A percentile compares a stretch with the other conserved stretches of the same genome.
phyloP scores from a whole-genome alignment of 2,888 invertebrate species.

The Ectropis crepuscularia region DNA sequence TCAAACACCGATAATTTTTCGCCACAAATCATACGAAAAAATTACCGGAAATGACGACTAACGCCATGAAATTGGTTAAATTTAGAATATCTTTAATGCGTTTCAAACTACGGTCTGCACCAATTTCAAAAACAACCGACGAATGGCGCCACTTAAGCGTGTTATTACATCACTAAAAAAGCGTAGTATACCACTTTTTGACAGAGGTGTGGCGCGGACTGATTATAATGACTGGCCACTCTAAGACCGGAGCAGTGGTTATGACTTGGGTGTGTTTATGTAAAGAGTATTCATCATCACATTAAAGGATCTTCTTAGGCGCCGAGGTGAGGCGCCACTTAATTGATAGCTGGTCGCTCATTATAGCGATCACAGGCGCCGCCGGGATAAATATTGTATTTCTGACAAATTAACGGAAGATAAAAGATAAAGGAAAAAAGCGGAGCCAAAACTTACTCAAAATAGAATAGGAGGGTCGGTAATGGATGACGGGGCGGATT shows the following conservation, averaged over 20 bases:
- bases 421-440: slow-evolving; percentile 58
- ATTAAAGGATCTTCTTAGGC: slow-evolving; percentile 52
- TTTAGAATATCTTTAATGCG: slow-evolving; percentile 26
- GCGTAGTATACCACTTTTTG: too few species aligned
- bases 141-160: too few species aligned
- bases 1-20: slow-evolving; percentile 36
- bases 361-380: slow-evolving; percentile 62
- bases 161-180: too few species aligned
- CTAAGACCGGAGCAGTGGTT: slow-evolving; percentile 9
- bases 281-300: slow-evolving; percentile 40
- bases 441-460: slow-evolving; percentile 22
- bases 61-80: slow-evolving; percentile 36
- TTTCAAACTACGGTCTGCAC: slow-evolving; percentile 10
- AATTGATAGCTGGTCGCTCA: slow-evolving; percentile 77
- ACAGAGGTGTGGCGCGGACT: too few species aligned
- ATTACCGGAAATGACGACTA: slow-evolving; percentile 36
- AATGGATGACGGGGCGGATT: slow-evolving; percentile 25
- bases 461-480: slow-evolving; percentile 26
- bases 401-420: slow-evolving; percentile 76
- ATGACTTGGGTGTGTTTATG: slow-evolving; percentile 33
- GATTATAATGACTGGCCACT: slow-evolving; percentile 25
- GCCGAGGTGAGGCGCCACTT: slow-evolving; percentile 68
- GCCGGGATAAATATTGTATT: slow-evolving; percentile 77
- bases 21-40: slow-evolving; percentile 38
- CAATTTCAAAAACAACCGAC: too few species aligned